Evolutionary conservation across 2,113 vertebrate species (phyloP).

Genomic region (Carettochelys insculpta): DNA sequence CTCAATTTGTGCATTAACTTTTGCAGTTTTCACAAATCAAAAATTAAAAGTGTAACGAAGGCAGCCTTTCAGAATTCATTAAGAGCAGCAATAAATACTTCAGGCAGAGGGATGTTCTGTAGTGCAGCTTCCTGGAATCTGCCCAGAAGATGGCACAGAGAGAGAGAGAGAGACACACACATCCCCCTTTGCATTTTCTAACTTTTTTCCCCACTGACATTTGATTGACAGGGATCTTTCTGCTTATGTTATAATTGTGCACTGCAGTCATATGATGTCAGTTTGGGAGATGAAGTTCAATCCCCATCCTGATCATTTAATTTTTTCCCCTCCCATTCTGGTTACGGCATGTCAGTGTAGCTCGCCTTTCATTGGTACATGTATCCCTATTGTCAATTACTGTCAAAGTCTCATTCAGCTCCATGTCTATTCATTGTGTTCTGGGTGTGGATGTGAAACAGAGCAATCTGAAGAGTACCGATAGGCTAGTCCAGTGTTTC

Average conservation of each 20-base stretch:
- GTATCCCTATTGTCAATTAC: not conserved
- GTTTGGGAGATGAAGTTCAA: not conserved
- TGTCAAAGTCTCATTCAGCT: not conserved
- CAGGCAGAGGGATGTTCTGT: not conserved
- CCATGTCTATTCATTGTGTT: not conserved
- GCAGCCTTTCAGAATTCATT: not conserved
- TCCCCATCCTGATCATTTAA: not conserved
- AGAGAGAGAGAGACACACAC: too few relatives aligned
- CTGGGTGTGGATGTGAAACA: not conserved
- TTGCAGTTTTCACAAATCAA: not conserved
- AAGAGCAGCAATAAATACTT: not conserved
- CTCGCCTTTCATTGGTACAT: accelerated
- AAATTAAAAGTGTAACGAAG: not conserved
- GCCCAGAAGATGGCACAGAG: not conserved
- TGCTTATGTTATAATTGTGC: not conserved
- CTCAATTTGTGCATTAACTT: not conserved
- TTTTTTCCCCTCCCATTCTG: not conserved
- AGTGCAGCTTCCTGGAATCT: not conserved
- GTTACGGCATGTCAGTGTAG: not conserved
- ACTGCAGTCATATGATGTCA: not conserved
- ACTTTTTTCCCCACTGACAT: not conserved
- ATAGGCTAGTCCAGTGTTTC: not conserved
- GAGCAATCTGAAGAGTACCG: not conserved
- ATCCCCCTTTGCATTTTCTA: not conserved
- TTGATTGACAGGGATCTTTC: not conserved